Evolutionary conservation across 2,888 invertebrate species (phyloP).

Genomic region (Dusona sp.): DNA sequence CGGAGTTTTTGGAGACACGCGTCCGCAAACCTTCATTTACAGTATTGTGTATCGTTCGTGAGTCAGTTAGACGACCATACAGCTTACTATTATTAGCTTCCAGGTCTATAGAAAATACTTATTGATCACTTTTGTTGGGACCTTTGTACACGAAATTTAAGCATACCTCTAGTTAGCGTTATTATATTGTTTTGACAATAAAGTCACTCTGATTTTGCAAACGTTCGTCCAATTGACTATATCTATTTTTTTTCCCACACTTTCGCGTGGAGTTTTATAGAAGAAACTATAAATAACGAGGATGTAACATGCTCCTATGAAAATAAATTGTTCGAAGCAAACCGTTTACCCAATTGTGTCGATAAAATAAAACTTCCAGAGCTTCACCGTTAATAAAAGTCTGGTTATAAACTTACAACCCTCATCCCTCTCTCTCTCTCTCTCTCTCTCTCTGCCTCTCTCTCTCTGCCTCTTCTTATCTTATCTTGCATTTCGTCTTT

Average conservation of each 20-base stretch:
- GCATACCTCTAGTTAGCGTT: not conserved
- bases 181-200: not conserved
- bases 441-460: not conserved
- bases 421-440: not conserved
- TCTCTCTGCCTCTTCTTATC: not conserved
- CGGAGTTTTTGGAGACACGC: constrained; percentile 51
- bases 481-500: not conserved
- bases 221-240: not conserved
- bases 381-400: constrained; percentile 32
- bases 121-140: constrained; percentile 4
- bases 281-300: not conserved
- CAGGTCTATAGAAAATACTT: not conserved
- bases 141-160: constrained; percentile 2
- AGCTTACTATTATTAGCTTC: constrained; percentile 29
- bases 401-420: constrained; percentile 24
- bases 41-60: constrained; percentile 25
- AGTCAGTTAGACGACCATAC: constrained; percentile 16
- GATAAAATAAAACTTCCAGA: constrained; percentile 39
- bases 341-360: constrained; percentile 31
- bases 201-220: constrained; percentile 5
- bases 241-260: not conserved
- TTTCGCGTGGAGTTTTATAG: not conserved
- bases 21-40: constrained; percentile 29
- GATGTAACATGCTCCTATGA: not conserved
- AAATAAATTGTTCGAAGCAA: constrained; percentile 17